phyloP scores from a whole-genome alignment of 2,888 invertebrate species.

The Pristionchus exspectatus region DNA sequence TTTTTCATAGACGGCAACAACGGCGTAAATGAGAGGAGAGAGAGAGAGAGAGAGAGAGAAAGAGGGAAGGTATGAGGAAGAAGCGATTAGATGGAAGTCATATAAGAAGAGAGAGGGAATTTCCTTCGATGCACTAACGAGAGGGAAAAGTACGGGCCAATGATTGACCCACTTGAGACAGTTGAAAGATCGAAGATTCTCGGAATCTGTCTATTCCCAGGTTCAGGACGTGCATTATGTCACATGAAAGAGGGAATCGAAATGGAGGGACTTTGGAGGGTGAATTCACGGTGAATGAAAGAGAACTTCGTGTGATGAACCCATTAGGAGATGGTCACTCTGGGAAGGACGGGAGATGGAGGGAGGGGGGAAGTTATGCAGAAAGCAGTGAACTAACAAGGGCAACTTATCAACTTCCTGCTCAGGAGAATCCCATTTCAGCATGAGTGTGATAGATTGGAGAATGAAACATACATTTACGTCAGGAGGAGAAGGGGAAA shows the following conservation, averaged over 20 bases:
- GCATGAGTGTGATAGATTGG: neutral
- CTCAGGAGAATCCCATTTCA: neutral
- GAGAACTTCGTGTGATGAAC: neutral
- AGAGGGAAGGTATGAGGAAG: conserved; percentile 8
- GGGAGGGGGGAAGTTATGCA: neutral
- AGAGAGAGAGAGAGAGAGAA: neutral
- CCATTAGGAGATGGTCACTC: conserved; percentile 29
- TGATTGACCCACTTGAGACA: neutral
- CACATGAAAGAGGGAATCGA: conserved; percentile 3
- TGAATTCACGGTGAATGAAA: neutral
- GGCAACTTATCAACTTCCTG: neutral
- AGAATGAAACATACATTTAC: neutral
- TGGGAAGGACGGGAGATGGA: neutral
- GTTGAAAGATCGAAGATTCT: neutral
- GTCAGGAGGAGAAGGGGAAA: neutral
- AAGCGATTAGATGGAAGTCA: conserved; percentile 13
- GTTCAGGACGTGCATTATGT: neutral
- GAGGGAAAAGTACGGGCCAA: neutral
- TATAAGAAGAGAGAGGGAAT: neutral
- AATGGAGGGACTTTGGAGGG: neutral
- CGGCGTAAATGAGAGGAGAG: neutral
- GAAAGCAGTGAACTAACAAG: neutral
- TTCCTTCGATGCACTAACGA: neutral
- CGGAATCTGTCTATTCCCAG: neutral
- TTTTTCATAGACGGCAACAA: neutral